Evolutionary conservation across 64 coral and sea anemone species (phyloP).

Genomic region (Montipora capricornis): DNA sequence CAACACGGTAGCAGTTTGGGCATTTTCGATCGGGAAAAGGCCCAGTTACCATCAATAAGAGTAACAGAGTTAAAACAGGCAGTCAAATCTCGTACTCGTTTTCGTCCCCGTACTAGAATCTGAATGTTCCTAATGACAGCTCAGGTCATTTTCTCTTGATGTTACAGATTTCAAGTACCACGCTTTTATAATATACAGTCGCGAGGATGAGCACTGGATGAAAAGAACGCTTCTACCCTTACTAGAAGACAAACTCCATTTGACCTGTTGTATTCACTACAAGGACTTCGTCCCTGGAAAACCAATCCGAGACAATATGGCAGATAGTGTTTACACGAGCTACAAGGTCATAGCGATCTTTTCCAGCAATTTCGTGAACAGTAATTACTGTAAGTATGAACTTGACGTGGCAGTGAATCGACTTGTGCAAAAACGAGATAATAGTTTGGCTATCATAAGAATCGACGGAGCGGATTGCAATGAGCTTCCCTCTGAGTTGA

Average conservation of each 20-base stretch:
- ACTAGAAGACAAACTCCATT: slow-evolving; percentile 18
- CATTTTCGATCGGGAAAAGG: too few species aligned
- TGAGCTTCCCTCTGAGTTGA: slow-evolving; percentile 21
- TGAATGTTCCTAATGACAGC: too few species aligned
- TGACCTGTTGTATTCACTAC: slow-evolving; percentile 61
- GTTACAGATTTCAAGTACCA: slow-evolving; percentile 15
- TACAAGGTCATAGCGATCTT: slow-evolving; percentile 55
- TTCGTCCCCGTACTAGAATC: too few species aligned
- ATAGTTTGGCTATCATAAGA: slow-evolving; percentile 28
- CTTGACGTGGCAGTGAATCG: slow-evolving; percentile 26
- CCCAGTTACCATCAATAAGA: too few species aligned
- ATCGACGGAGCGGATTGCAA: slow-evolving; percentile 33
- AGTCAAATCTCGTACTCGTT: too few species aligned
- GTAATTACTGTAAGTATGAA: slow-evolving; percentile 50
- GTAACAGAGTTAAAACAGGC: too few species aligned
- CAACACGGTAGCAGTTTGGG: too few species aligned
- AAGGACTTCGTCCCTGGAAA: slow-evolving; percentile 56
- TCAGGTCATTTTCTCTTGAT: too few species aligned
- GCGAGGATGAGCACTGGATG: slow-evolving; percentile 12
- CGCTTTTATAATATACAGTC: slow-evolving; percentile 56
- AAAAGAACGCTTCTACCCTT: not conserved
- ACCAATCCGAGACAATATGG: slow-evolving; percentile 41
- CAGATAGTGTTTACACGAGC: slow-evolving; percentile 60
- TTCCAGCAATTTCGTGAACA: slow-evolving; percentile 60
- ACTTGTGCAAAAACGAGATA: not conserved